Conservation (phyloP, 2,113 vertebrate genomes). For the Lonchura striata region DNA sequence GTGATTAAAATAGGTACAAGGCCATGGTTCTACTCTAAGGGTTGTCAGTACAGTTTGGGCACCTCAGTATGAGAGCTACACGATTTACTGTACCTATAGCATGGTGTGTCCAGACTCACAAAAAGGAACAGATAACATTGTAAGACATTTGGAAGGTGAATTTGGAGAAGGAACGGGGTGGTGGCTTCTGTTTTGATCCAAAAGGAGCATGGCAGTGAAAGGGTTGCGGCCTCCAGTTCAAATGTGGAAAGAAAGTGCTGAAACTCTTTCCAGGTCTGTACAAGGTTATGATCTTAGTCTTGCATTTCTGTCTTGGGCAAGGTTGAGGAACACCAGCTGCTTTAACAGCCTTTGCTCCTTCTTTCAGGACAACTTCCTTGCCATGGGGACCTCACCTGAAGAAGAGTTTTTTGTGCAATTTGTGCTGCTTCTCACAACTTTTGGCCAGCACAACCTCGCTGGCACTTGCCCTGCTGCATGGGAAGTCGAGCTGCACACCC, state of each 20-base stretch:
- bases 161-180: neutral
- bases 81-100: no score
- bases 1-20: no score
- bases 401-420: neutral
- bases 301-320: neutral
- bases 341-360: neutral
- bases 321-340: neutral
- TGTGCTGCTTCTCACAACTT: neutral
- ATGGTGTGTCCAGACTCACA: no score
- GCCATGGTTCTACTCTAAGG: no score
- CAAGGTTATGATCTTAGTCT: neutral
- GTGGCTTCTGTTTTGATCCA: neutral
- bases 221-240: neutral
- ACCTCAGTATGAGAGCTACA: no score
- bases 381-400: neutral
- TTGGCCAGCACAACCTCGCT: neutral
- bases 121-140: no score
- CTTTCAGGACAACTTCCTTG: neutral
- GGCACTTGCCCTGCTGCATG: neutral
- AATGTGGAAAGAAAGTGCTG: neutral
- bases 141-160: no score
- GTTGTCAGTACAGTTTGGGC: no score
- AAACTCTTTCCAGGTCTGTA: neutral
- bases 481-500: neutral
- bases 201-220: neutral